Percentiles rank a stretch among this genome's conserved stretches.
Evolutionary conservation across 1,140 invertebrate species (phyloP).

Genomic region (Spodoptera litura): DNA sequence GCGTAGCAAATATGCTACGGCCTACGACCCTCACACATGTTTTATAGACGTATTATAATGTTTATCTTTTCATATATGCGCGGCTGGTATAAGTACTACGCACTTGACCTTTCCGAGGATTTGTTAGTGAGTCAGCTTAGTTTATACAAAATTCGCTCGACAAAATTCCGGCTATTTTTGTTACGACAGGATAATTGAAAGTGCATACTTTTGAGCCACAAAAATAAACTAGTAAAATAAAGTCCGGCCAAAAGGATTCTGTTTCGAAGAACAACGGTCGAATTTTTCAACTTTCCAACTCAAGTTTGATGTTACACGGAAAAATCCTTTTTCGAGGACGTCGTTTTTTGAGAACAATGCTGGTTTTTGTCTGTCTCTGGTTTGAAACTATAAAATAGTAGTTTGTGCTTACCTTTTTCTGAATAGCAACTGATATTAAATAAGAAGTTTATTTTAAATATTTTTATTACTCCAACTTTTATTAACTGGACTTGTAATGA

Average conservation of each 20-base stretch:
- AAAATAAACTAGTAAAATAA: slow-evolving; percentile 27
- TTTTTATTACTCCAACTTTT: too few relatives aligned
- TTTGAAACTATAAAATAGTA: too few relatives aligned
- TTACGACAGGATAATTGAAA: neutral
- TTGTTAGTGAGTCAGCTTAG: neutral
- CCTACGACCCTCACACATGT: slow-evolving; percentile 2
- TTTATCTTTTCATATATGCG: slow-evolving; percentile 18
- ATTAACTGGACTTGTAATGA: neutral
- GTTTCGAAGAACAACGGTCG: slow-evolving; percentile 34
- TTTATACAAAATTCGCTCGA: neutral
- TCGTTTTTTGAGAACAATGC: slow-evolving; percentile 19
- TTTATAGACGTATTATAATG: slow-evolving; percentile 12
- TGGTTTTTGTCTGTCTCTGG: slow-evolving; percentile 4
- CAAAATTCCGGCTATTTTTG: neutral
- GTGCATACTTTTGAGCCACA: neutral
- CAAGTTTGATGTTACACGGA: slow-evolving; percentile 34
- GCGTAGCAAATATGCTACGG: slow-evolving; percentile 24
- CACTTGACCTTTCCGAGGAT: slow-evolving; percentile 21
- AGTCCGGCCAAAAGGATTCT: slow-evolving; percentile 7
- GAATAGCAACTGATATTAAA: too few relatives aligned
- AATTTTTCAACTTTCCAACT: slow-evolving; percentile 39
- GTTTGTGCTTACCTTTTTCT: too few relatives aligned
- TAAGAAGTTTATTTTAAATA: too few relatives aligned
- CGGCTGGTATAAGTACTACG: neutral
- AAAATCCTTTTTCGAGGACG: slow-evolving; percentile 12